These are phyloP conservation scores for Umimayanthus chanpuru DNA, from an alignment of 92 coral and sea anemone genomes.

Conservation along the genomic window DNA sequence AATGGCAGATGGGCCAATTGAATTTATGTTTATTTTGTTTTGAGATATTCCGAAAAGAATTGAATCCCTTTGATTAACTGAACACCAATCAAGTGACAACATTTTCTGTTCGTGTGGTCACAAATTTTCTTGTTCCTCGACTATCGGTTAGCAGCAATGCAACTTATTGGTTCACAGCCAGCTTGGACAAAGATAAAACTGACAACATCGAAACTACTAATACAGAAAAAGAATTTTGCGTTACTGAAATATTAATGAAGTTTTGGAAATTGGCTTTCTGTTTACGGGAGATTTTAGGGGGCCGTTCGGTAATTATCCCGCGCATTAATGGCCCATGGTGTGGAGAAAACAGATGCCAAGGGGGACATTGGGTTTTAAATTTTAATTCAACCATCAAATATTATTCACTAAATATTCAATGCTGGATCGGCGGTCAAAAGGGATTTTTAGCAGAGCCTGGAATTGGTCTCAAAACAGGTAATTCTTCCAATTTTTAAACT, in stretches of 20 bases:
- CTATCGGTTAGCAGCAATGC: conserved; percentile 16
- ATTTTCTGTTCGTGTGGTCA: conserved; percentile 1
- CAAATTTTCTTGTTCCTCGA: conserved; percentile 19
- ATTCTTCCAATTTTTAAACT: not conserved
- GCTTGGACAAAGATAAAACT: conserved; percentile 23
- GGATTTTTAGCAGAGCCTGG: conserved; percentile 11
- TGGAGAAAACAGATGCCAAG: conserved; percentile 31
- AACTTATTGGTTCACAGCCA: conserved; percentile 26
- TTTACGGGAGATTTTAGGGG: conserved; percentile 23
- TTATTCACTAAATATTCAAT: conserved; percentile 34
- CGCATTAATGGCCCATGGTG: conserved; percentile 36
- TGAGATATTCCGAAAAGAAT: conserved; percentile 28
- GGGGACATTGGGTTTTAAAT: conserved; percentile 30
- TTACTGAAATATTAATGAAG: conserved; percentile 37
- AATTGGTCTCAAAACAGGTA: conserved; percentile 9
- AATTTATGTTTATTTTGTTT: conserved; percentile 10
- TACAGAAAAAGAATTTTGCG: conserved; percentile 3
- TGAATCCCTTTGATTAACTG: conserved; percentile 26
- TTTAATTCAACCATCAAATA: conserved; percentile 34
- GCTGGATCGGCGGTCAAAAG: not conserved
- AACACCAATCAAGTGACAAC: conserved; percentile 18
- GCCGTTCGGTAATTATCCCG: conserved; percentile 21
- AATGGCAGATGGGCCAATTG: conserved; percentile 25
- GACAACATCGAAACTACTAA: conserved; percentile 27
- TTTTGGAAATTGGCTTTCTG: conserved; percentile 36